Evolutionary conservation across 2,888 invertebrate species (phyloP).

Genomic region (Herminia tarsipennalis): DNA sequence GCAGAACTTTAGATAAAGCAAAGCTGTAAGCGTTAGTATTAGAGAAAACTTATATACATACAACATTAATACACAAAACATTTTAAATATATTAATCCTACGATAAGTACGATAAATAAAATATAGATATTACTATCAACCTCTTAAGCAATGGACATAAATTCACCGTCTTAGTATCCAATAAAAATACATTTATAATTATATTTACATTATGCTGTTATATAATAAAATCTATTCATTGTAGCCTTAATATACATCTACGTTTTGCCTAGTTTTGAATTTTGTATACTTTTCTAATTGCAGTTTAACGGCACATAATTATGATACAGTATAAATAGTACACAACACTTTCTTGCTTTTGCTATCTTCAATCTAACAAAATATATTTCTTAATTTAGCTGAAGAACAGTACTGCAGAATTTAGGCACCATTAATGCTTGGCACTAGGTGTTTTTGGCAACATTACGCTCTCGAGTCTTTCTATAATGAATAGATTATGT

Average conservation of each 20-base stretch:
- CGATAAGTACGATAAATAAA: slow-evolving; percentile 65
- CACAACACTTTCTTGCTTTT: slow-evolving; percentile 34
- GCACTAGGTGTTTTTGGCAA: slow-evolving; percentile 42
- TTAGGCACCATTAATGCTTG: slow-evolving; percentile 40
- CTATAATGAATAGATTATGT: slow-evolving; percentile 39
- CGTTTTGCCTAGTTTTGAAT: slow-evolving; percentile 21
- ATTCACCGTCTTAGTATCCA: slow-evolving; percentile 61
- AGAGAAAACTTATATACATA: slow-evolving; percentile 65
- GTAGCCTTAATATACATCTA: slow-evolving; percentile 41
- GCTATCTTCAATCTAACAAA: slow-evolving; percentile 33
- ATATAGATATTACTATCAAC: slow-evolving; percentile 53
- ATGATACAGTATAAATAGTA: slow-evolving; percentile 33
- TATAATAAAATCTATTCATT: slow-evolving; percentile 46
- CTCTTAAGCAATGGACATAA: slow-evolving; percentile 69
- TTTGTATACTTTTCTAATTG: slow-evolving; percentile 22
- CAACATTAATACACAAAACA: slow-evolving; percentile 68
- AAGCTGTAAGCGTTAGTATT: slow-evolving; percentile 70
- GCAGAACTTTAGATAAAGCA: slow-evolving; percentile 61
- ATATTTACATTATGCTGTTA: slow-evolving; percentile 70
- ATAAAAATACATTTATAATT: slow-evolving; percentile 61
- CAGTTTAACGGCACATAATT: slow-evolving; percentile 34
- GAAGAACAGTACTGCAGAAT: slow-evolving; percentile 30
- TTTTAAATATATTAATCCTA: slow-evolving; percentile 61
- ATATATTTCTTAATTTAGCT: slow-evolving; percentile 35
- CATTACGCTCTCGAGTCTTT: slow-evolving; percentile 27